Percentiles rank a stretch among this genome's conserved stretches.
phyloP scores from a whole-genome alignment of 2,797 vertebrate genomes.

The Sphenodon punctatus region DNA sequence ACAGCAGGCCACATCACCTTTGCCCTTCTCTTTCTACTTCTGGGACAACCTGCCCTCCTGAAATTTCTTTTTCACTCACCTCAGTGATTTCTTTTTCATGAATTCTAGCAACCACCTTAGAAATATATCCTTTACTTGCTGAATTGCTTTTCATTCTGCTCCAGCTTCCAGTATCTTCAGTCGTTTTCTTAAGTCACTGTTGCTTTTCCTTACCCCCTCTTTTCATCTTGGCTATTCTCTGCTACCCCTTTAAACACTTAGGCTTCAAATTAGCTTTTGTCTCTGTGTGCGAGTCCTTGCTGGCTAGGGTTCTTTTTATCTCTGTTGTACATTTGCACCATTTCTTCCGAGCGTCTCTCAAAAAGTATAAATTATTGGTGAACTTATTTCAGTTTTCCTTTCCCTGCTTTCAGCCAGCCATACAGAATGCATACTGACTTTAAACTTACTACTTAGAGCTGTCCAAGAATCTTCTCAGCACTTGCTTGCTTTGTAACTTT shows the following conservation, averaged over 20 bases:
- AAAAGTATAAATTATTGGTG: conserved; percentile 59
- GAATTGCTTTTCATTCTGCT: not conserved
- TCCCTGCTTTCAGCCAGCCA: not conserved
- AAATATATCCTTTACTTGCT: not conserved
- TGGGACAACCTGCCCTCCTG: conserved; percentile 1
- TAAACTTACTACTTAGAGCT: conserved; percentile 27
- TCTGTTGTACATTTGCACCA: conserved; percentile 53
- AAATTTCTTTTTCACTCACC: not conserved
- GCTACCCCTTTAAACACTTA: conserved; percentile 39
- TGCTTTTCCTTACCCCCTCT: not conserved
- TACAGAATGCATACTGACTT: conserved; percentile 50
- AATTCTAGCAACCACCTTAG: not conserved
- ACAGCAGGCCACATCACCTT: not conserved
- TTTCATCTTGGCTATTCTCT: conserved; percentile 28
- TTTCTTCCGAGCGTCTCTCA: conserved; percentile 46
- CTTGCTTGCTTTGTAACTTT: not conserved
- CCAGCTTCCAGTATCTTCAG: not conserved
- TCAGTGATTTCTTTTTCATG: not conserved
- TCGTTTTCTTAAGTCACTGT: not conserved
- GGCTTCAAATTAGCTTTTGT: conserved; percentile 55
- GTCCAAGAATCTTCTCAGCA: conserved; percentile 29
- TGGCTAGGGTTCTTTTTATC: conserved; percentile 54
- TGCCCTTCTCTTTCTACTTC: conserved; percentile 17
- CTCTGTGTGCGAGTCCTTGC: conserved; percentile 15
- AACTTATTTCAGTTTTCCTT: conserved; percentile 43